Percentiles rank a stretch among this genome's conserved stretches.
Conservation (phyloP, 2,113 vertebrate genomes). For the Festucalex cinctus region DNA sequence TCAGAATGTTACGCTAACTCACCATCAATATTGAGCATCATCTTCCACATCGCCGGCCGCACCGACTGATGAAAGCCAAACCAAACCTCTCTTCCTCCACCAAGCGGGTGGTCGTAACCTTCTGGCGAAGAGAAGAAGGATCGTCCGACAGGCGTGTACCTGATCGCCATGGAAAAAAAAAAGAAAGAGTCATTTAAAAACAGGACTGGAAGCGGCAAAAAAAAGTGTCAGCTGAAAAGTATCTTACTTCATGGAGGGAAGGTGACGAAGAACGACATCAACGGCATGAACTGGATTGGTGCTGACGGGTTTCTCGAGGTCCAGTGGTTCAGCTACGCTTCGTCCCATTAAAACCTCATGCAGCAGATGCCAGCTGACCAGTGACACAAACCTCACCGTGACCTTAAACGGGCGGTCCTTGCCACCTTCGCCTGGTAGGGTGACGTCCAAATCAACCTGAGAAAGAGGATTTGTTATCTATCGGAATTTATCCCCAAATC, state of each 20-base stretch:
- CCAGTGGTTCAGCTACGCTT: constrained; percentile 92
- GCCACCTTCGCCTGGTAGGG: constrained; percentile 97
- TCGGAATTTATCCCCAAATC: no score
- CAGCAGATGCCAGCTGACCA: constrained; percentile 98
- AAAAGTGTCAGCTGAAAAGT: no score
- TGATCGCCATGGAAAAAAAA: constrained; percentile 52
- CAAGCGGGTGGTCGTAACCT: constrained; percentile 96
- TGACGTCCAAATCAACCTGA: constrained; percentile 98
- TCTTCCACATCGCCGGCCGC: constrained; percentile 99
- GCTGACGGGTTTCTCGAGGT: constrained; percentile 99
- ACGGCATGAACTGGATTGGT: constrained; percentile 98
- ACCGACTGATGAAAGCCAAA: constrained; percentile 99
- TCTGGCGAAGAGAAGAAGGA: constrained; percentile 98
- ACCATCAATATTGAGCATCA: constrained; percentile 99
- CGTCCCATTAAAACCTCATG: constrained; percentile 97
- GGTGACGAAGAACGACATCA: constrained; percentile 96
- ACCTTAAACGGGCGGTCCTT: constrained; percentile 99
- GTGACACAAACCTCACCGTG: constrained; percentile 94
- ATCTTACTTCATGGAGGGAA: constrained; percentile 98
- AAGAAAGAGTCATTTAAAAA: background rate
- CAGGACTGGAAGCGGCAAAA: no score
- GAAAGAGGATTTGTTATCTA: background rate
- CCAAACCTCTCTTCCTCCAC: constrained; percentile 97
- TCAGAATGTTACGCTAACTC: constrained; percentile 38
- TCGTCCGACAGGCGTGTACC: constrained; percentile 96